Evolutionary conservation across 1,140 invertebrate genomes (phyloP).

Genomic region (Tribolium madens): DNA sequence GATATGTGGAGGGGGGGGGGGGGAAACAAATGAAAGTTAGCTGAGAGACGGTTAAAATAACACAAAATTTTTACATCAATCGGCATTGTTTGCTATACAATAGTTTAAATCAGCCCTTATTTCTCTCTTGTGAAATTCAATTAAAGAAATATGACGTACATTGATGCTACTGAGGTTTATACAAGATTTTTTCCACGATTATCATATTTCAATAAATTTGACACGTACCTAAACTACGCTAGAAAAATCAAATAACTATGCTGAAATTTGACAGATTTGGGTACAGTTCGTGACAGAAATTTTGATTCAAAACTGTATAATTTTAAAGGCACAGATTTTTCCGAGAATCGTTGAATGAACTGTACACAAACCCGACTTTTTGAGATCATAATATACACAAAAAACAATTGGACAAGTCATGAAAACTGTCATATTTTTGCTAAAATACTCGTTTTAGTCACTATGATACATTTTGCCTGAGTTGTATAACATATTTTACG

Average conservation of each 20-base stretch:
- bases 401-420: slow-evolving; percentile 30
- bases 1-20: slow-evolving; percentile 27
- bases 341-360: slow-evolving; percentile 18
- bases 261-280: neutral
- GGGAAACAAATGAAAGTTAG: slow-evolving; percentile 15
- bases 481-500: slow-evolving; percentile 17
- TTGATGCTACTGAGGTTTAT: slow-evolving; percentile 32
- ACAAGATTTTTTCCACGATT: slow-evolving; percentile 1
- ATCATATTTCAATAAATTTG: slow-evolving; percentile 54
- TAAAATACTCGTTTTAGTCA: slow-evolving; percentile 7
- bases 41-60: slow-evolving; percentile 50
- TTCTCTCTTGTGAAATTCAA: slow-evolving; percentile 59
- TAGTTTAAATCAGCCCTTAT: slow-evolving; percentile 60
- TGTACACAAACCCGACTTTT: neutral
- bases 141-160: slow-evolving; percentile 58
- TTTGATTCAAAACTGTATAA: slow-evolving; percentile 44
- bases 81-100: slow-evolving; percentile 52
- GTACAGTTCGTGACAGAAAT: slow-evolving; percentile 42
- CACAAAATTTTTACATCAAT: slow-evolving; percentile 47
- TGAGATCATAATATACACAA: slow-evolving; percentile 37
- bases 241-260: slow-evolving; percentile 38
- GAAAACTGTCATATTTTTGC: neutral
- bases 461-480: slow-evolving; percentile 26
- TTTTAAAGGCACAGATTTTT: slow-evolving; percentile 49
- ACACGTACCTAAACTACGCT: slow-evolving; percentile 50